Percentiles rank a stretch among this genome's conserved stretches.
phyloP scores from a whole-genome alignment of 2,797 vertebrate species.

The Rachycentron canadum region DNA sequence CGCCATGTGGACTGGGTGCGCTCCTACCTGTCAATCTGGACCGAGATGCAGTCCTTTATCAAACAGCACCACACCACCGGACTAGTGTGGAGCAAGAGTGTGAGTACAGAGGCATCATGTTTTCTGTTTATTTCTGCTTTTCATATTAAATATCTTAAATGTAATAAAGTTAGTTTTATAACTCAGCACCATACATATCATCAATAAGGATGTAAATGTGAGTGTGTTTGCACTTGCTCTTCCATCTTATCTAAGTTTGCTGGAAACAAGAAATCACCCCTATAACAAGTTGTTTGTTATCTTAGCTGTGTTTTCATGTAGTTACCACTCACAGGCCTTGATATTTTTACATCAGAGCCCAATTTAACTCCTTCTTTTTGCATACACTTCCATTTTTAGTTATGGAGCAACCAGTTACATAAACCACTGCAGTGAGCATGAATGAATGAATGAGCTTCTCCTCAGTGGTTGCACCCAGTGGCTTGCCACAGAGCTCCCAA shows the following conservation, averaged over 20 bases:
- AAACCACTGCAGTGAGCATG: conserved; percentile 67
- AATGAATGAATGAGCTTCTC: conserved; percentile 75
- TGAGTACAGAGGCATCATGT: conserved; percentile 81
- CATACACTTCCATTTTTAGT: conserved; percentile 77
- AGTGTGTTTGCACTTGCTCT: not conserved
- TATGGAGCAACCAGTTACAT: conserved; percentile 66
- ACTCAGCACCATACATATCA: not conserved
- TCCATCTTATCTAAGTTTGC: not conserved
- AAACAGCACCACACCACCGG: conserved; percentile 95
- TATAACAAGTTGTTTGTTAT: conserved; percentile 45
- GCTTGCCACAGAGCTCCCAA: conserved; percentile 41
- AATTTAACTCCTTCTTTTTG: conserved; percentile 54
- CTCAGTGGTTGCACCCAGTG: conserved; percentile 32
- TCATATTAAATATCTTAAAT: not conserved
- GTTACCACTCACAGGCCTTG: conserved; percentile 56
- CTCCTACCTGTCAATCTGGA: conserved; percentile 96
- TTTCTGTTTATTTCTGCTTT: not conserved
- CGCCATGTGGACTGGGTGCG: conserved; percentile 97
- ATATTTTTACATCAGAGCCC: conserved; percentile 66
- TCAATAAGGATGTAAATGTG: not conserved
- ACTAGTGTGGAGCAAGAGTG: conserved; percentile 93
- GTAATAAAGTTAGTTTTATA: not conserved
- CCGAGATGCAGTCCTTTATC: conserved; percentile 94
- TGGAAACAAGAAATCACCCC: conserved; percentile 15
- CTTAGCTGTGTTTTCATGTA: conserved; percentile 45